These are phyloP conservation scores for Chrysolina oricalcia DNA, from an alignment of 2,888 invertebrate genomes.

Conservation along the genomic window DNA sequence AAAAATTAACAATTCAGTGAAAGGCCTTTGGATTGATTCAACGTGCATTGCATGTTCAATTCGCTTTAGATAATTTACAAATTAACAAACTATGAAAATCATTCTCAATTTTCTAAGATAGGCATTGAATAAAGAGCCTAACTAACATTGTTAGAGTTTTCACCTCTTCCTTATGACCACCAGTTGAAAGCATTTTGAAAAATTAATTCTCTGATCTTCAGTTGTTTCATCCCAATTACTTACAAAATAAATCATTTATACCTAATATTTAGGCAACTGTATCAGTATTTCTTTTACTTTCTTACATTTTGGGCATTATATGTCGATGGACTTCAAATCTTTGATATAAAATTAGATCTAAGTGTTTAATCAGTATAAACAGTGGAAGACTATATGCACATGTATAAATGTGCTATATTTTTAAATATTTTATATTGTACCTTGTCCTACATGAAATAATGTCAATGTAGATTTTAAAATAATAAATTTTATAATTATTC, in stretches of 20 bases:
- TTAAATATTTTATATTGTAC: constrained; percentile 14
- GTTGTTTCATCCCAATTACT: constrained; percentile 6
- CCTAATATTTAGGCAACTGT: constrained; percentile 9
- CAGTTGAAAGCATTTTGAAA: constrained; percentile 1
- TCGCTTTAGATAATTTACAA: too few species aligned
- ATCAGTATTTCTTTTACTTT: not conserved
- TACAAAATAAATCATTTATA: constrained; percentile 2
- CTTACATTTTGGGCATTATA: not conserved
- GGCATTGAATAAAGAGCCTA: not conserved
- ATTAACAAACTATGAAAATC: too few species aligned
- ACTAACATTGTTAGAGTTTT: not conserved
- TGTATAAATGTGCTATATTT: constrained; percentile 32
- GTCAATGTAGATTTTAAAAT: constrained; percentile 45
- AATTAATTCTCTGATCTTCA: constrained; percentile 15
- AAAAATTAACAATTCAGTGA: too few species aligned
- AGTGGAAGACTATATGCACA: constrained; percentile 19
- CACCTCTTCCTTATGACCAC: not conserved
- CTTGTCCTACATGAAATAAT: constrained; percentile 8
- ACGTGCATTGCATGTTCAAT: too few species aligned
- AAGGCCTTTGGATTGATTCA: too few species aligned
- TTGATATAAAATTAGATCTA: not conserved
- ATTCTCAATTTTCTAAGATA: too few species aligned
- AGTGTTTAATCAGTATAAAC: not conserved
- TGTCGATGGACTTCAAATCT: not conserved
- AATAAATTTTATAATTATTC: constrained; percentile 46